Evolutionary conservation across 2,888 invertebrate species (phyloP).

Genomic region (Phasia obesa): DNA sequence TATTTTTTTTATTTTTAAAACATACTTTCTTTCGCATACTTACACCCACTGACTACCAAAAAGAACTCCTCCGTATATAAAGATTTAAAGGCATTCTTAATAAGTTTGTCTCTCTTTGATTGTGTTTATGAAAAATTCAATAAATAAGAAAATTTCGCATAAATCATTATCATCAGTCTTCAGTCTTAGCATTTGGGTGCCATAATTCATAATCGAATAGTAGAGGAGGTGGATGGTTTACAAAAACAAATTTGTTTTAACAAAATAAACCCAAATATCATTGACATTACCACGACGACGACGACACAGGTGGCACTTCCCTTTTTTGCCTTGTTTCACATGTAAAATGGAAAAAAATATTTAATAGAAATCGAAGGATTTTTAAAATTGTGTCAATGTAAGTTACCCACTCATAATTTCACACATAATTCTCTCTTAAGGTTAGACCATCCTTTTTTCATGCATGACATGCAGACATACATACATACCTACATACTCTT

Average conservation of each 20-base stretch:
- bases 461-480: slow-evolving; percentile 18
- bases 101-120: slow-evolving; percentile 52
- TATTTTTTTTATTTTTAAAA: neutral
- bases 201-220: slow-evolving; percentile 68
- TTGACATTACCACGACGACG: slow-evolving; percentile 46
- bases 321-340: slow-evolving; percentile 72
- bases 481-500: slow-evolving; percentile 21
- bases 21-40: slow-evolving; percentile 27
- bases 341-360: slow-evolving; percentile 43
- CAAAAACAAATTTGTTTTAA: neutral
- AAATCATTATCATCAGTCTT: slow-evolving; percentile 65
- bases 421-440: slow-evolving; percentile 44
- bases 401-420: slow-evolving; percentile 66
- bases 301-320: slow-evolving; percentile 77
- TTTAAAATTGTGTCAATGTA: slow-evolving; percentile 78
- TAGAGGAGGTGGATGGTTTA: slow-evolving; percentile 6
- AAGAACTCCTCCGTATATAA: slow-evolving; percentile 22
- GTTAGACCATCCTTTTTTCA: slow-evolving; percentile 34
- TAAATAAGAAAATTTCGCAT: slow-evolving; percentile 59
- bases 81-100: slow-evolving; percentile 33
- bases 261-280: slow-evolving; percentile 53
- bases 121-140: slow-evolving; percentile 55
- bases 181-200: slow-evolving; percentile 59
- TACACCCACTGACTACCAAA: neutral
- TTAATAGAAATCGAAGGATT: slow-evolving; percentile 73